Evolutionary conservation across 2,797 vertebrate genomes (phyloP), one percentile per base, ranked within the genome.

Genomic region (Schizopygopsis pylzovi): DNA sequence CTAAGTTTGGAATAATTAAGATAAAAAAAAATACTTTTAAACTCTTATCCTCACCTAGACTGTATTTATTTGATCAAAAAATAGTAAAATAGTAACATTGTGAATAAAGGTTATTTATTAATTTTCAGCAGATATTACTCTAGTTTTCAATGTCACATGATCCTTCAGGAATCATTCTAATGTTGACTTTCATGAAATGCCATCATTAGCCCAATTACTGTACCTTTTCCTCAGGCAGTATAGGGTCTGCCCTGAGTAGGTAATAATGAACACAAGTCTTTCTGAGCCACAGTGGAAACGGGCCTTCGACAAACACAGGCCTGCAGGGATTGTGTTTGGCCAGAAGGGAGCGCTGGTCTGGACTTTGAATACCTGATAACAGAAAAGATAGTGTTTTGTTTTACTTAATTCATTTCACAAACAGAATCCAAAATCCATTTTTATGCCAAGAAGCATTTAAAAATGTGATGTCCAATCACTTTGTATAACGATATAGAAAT

Each of bases 251-350:
- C 86, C 96, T 93, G 68, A 99, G 95, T 70, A 97, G 33, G 28
- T 97, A 97, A 92, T 98, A 98, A 84, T 95, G 88, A 12, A 97
- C 93, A 59, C 95, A 96, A 0, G 92, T 96, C 79, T 93, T 92
- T 45, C 91, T 96, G n/a, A 99, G 94, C 97, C 97, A 98, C 85
- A 98, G 92, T 1, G 95, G 96, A 87, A 96, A 97, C 0, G 97
- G 98, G 0, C 98, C 98, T 91, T 98, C 97, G 0, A 98, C 96
- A 2, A 96, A 96, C 88, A 99, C 89, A 0, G 97, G 97, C 67
- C 86, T 92, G 54, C 79, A 89, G 0, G 93, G 92, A 87, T 95
- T 91, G 8, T 98, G 97, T 33, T 84, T 88, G 56, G 96, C 94
- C 37, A 98, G 91, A 8, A 96, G 93, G 10, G 91, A 92, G 85